Conservation (phyloP, 2,797 vertebrate genomes). For the Neoniphon sammara region DNA sequence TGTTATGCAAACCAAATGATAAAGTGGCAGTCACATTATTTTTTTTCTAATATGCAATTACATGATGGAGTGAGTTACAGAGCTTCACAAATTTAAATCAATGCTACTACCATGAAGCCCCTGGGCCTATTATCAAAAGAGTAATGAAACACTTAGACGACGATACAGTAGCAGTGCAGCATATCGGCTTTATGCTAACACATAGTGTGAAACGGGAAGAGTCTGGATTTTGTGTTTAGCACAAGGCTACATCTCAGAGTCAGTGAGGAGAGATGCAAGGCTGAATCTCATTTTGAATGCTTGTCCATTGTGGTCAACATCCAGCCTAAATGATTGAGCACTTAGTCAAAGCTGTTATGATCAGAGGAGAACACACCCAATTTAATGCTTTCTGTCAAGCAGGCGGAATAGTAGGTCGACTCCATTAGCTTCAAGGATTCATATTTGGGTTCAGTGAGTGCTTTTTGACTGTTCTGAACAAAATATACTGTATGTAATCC, state of each 20-base stretch:
- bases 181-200: background rate
- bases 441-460: constrained; percentile 30
- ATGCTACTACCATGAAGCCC: background rate
- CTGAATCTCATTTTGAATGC: constrained; percentile 25
- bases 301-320: constrained; percentile 38
- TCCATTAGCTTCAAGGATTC: constrained; percentile 22
- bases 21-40: background rate
- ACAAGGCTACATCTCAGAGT: background rate
- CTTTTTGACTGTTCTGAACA: constrained; percentile 46
- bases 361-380: constrained; percentile 41
- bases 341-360: constrained; percentile 55
- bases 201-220: constrained; percentile 27
- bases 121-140: background rate
- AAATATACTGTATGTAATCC: constrained; percentile 12
- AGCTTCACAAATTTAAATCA: constrained; percentile 4
- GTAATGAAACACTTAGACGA: constrained; percentile 23
- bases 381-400: constrained; percentile 1
- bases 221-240: constrained; percentile 18
- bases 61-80: background rate
- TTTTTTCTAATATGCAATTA: background rate
- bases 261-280: too few relatives aligned
- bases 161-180: background rate
- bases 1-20: background rate
- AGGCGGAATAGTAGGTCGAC: constrained; percentile 20
- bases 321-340: constrained; percentile 54